A percentile compares a stretch with the other conserved stretches of the same genome.
These are phyloP conservation scores for Apis mellifera DNA, from an alignment of 1,140 invertebrate genomes.

Conservation along the genomic window DNA sequence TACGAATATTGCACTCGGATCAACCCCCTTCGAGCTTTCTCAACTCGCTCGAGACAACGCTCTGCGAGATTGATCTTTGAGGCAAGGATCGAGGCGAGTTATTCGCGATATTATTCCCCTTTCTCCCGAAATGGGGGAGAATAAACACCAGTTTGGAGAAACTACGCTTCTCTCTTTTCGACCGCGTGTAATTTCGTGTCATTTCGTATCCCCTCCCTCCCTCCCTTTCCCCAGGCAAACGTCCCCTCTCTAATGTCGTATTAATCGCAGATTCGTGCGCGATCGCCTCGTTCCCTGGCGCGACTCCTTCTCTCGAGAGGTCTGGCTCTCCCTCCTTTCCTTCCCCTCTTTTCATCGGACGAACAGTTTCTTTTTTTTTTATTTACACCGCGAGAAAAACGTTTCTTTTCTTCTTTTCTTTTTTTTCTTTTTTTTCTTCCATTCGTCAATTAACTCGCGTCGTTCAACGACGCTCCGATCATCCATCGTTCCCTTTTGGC, in stretches of 20 bases:
- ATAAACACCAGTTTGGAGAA: too few species aligned
- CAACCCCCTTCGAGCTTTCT: too few species aligned
- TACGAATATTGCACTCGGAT: too few species aligned
- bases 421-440: too few species aligned
- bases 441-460: neutral
- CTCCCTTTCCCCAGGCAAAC: conserved; percentile 60
- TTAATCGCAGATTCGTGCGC: conserved; percentile 72
- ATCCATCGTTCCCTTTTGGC: too few species aligned
- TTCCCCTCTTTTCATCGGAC: neutral
- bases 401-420: neutral
- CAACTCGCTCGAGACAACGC: too few species aligned
- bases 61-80: too few species aligned
- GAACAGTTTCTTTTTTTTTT: conserved; percentile 1
- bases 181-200: conserved; percentile 69
- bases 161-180: conserved; percentile 20
- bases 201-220: conserved; percentile 66
- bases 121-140: neutral
- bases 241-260: conserved; percentile 71
- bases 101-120: neutral
- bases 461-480: neutral
- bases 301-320: conserved; percentile 49
- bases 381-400: neutral
- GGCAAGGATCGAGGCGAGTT: too few species aligned
- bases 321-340: conserved; percentile 16
- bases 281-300: conserved; percentile 57